phyloP scores from a whole-genome alignment of 2,888 invertebrate species.

The Cordilura impudica region DNA sequence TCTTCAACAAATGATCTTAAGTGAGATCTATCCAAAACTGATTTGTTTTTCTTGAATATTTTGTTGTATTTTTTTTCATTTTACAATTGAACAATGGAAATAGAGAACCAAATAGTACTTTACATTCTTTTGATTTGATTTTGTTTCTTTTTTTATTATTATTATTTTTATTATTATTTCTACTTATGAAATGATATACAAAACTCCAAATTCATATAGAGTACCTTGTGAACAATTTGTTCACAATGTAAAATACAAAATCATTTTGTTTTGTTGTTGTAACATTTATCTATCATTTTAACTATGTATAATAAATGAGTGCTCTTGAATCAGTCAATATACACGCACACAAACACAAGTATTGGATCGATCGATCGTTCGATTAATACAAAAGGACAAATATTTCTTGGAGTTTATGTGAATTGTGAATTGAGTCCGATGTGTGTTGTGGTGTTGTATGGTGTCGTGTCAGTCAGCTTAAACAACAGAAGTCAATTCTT shows the following conservation, averaged over 20 bases:
- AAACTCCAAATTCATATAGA: too few species aligned
- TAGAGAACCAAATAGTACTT: constrained; percentile 20
- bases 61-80: neutral
- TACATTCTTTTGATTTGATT: constrained; percentile 17
- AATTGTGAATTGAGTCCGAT: neutral
- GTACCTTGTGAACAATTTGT: constrained; percentile 10
- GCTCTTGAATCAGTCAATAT: constrained; percentile 40
- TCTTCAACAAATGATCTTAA: constrained; percentile 19
- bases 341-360: constrained; percentile 1
- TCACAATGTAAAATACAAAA: constrained; percentile 5
- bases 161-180: neutral
- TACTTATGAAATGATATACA: neutral
- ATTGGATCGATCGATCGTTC: neutral
- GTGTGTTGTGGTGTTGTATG: neutral
- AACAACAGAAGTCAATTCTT: constrained; percentile 74
- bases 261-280: constrained; percentile 14
- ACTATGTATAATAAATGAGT: constrained; percentile 27
- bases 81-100: constrained; percentile 37
- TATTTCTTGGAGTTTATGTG: constrained; percentile 25
- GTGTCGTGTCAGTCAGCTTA: constrained; percentile 20
- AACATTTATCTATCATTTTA: constrained; percentile 39
- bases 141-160: neutral
- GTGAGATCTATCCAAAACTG: constrained; percentile 28
- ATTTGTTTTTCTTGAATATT: constrained; percentile 16
- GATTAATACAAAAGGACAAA: constrained; percentile 44